A percentile compares a stretch with the other conserved stretches of the same genome.
These are phyloP conservation scores for Tenthredo amoena DNA, from an alignment of 2,888 invertebrate species.

Conservation along the genomic window DNA sequence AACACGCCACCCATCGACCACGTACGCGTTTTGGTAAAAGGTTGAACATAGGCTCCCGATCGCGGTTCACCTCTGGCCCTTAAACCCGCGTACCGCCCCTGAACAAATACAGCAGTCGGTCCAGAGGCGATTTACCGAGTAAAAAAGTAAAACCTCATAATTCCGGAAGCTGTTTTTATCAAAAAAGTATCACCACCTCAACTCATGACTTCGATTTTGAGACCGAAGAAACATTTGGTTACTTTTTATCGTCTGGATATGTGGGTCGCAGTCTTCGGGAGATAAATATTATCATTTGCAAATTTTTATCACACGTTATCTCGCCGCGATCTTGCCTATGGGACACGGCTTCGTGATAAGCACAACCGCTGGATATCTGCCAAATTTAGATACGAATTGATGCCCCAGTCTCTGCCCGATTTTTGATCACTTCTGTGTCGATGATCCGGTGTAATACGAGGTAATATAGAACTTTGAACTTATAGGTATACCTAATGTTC, in stretches of 20 bases:
- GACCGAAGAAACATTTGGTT: background rate
- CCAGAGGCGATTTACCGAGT: background rate
- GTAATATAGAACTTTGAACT: background rate
- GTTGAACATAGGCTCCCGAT: slow-evolving; percentile 28
- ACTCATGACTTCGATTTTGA: background rate
- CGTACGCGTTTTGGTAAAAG: slow-evolving; percentile 33
- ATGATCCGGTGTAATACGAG: background rate
- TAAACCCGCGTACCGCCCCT: slow-evolving; percentile 33
- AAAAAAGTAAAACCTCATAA: background rate
- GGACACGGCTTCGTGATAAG: background rate
- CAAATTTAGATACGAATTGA: background rate
- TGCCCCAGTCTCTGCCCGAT: background rate
- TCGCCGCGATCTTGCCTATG: background rate
- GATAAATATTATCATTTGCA: background rate
- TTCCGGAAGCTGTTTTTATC: background rate
- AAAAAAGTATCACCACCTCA: background rate
- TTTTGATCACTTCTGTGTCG: background rate
- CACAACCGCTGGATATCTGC: background rate
- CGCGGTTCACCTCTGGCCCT: slow-evolving; percentile 40
- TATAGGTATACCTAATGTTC: too few species aligned
- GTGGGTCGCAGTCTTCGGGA: background rate
- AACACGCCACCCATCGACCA: slow-evolving; percentile 9
- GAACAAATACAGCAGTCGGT: background rate
- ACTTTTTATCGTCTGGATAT: background rate
- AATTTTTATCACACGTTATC: background rate